These are phyloP conservation scores for Rhinoraja longicauda DNA, from an alignment of 2,797 vertebrate species.

Conservation along the genomic window DNA sequence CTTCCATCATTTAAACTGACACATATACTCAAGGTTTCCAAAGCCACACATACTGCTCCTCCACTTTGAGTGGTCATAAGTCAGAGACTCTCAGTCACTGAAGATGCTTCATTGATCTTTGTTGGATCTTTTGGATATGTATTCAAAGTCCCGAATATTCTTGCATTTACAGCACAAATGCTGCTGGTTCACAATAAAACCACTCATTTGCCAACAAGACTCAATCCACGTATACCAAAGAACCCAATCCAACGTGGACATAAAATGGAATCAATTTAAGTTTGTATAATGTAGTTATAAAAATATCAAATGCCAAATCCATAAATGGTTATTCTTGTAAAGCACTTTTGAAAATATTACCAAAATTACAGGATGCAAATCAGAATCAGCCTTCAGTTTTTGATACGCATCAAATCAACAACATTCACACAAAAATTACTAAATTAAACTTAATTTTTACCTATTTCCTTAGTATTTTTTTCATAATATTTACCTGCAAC, in stretches of 20 bases:
- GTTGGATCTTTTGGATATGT: too few relatives aligned
- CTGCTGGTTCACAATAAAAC: too few relatives aligned
- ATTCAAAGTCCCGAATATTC: too few relatives aligned
- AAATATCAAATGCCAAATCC: not conserved
- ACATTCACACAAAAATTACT: not conserved
- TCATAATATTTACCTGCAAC: constrained; percentile 76
- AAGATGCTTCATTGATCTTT: too few relatives aligned
- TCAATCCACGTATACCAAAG: not conserved
- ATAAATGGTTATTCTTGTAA: not conserved
- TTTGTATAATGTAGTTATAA: not conserved
- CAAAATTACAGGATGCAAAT: not conserved
- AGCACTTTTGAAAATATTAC: not conserved
- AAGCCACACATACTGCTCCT: too few relatives aligned
- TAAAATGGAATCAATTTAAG: not conserved
- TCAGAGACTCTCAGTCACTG: too few relatives aligned
- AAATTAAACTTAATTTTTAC: constrained; percentile 24
- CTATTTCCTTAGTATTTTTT: too few relatives aligned
- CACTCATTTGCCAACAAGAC: too few relatives aligned
- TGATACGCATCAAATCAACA: not conserved
- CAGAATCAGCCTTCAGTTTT: not conserved
- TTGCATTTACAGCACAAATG: too few relatives aligned
- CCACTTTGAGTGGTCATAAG: too few relatives aligned
- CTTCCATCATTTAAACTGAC: too few relatives aligned
- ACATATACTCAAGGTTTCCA: too few relatives aligned
- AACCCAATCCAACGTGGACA: not conserved